Evolutionary conservation across 2,797 vertebrate genomes (phyloP), one percentile per base, ranked within the genome.

Genomic region (Sphenodon punctatus): DNA sequence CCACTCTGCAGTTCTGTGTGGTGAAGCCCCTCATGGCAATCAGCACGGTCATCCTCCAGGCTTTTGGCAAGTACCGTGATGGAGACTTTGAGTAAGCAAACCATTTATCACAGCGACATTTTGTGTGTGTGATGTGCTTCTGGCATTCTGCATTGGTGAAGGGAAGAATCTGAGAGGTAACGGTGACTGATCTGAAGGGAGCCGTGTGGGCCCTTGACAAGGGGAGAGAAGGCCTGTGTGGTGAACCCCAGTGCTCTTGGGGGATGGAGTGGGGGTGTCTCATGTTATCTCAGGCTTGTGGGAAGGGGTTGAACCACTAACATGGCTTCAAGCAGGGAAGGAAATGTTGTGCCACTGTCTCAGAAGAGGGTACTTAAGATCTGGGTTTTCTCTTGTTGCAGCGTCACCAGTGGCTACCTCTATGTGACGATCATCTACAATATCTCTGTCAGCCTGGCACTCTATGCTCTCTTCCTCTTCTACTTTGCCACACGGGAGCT

Each of bases 1-100:
- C 98, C 79, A 99, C 98, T 5, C 90, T 99, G 87, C 98, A 99
- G 95, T 99, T 99, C 95, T 99, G 98, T 17, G 98, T 99, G 84
- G 97, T 99, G 84, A 99, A 99, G 87, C 98, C 98, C 2, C 96
- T 99, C 89, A 99, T 99, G 98, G 98, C 98, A 0, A 87, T 96
- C 91, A 95, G 97, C 92, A 99, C 98, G 0, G 98, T 99, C 71
- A 90, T 99, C 92, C 97, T 99, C 80, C 98, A 99, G 94, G 98
- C 97, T 75, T 99, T 98, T 0, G 97, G 97, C 80, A 99, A 99
- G 94, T 99, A 99, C 95, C 97, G 96, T 72, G 98, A 99, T 10
- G 98, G 98, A 67, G 98, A 99, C 91, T 99, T 99, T 81, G 98
- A 99, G 98, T 99, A 96, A 95, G 97, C 93, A 36, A 53, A 2